Evolutionary conservation across 2,888 invertebrate genomes (phyloP).

Genomic region (Zaprionus lineosus): DNA sequence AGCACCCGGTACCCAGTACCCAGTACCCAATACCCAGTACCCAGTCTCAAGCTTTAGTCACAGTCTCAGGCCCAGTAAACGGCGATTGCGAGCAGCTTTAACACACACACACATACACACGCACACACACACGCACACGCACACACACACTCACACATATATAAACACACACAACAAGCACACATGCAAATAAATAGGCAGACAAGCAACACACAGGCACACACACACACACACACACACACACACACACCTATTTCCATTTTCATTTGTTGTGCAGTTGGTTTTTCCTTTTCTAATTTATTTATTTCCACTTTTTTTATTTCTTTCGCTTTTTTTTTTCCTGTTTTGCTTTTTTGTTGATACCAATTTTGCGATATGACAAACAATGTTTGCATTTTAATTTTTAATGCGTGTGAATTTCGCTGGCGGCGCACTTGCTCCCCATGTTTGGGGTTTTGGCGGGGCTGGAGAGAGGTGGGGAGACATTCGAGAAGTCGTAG

Average conservation of each 20-base stretch:
- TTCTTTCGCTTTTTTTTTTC: constrained; percentile 6
- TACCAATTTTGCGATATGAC: constrained; percentile 78
- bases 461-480: constrained; percentile 3
- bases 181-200: too few relatives aligned
- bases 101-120: constrained; percentile 8
- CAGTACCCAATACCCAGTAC: background rate
- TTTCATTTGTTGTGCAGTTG: constrained; percentile 57
- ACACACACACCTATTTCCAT: constrained; percentile 46
- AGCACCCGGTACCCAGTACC: background rate
- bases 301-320: constrained; percentile 17
- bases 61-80: constrained; percentile 6
- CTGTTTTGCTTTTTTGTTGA: constrained; percentile 35
- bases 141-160: constrained; percentile 7
- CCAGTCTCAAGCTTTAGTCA: background rate
- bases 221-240: constrained; percentile 2
- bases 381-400: constrained; percentile 78
- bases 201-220: too few relatives aligned
- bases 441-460: constrained; percentile 7
- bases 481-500: constrained; percentile 28
- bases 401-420: constrained; percentile 81
- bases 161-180: constrained; percentile 6
- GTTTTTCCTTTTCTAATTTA: constrained; percentile 11
- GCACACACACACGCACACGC: constrained; percentile 5
- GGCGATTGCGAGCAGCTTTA: constrained; percentile 7
- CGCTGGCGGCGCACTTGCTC: constrained; percentile 69